Evolutionary conservation across 2,888 invertebrate genomes (phyloP), one percentile per base, ranked within the genome.

Genomic region (Tachina lurida): DNA sequence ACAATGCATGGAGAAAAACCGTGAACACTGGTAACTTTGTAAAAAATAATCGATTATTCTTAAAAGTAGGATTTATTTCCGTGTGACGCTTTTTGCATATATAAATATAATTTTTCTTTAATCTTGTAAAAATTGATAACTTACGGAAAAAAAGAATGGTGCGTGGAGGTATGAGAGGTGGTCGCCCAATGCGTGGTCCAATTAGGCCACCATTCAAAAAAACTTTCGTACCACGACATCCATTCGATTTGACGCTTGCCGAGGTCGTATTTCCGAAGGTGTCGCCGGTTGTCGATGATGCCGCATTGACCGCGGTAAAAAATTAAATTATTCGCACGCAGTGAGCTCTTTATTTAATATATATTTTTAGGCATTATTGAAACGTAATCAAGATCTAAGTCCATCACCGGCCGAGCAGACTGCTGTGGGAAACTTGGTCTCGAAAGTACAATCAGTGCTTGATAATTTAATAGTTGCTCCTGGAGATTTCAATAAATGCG

Each of bases 381-480:
- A 99, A 92, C 95, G 98, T 52, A 98, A 98, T 91, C 94, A 96
- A 41, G 98, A 99, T 91, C 94, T 99, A 83, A 97, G 97, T 67
- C 99, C 99, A 0, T 95, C 97, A 0, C 95, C 98, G 0, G 95
- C 96, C 2, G 99, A 99, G 90, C 98, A 98, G 93, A 96, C 98
- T 0, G 96, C 98, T 0, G 97, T 99, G 74, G 95, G 97, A 45
- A 98, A 97, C 93, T 94, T 99, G 19, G 97, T 99, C 47, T 98
- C 98, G 0, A 98, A 98, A 93, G 95, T 99, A n/a, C 98, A 98
- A 92, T 96, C 96, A 0, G 98, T 98, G 41, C 93, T 99, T 76
- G 99, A 99, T 91, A 98, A 97, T 92, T 93, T 99, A 22, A 97
- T 99, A 13, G 97, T 99, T 0, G 97, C 98, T 0, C 98, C 99